Conservation (phyloP, 2,888 invertebrate species). For the Cheilosia scutellata region DNA sequence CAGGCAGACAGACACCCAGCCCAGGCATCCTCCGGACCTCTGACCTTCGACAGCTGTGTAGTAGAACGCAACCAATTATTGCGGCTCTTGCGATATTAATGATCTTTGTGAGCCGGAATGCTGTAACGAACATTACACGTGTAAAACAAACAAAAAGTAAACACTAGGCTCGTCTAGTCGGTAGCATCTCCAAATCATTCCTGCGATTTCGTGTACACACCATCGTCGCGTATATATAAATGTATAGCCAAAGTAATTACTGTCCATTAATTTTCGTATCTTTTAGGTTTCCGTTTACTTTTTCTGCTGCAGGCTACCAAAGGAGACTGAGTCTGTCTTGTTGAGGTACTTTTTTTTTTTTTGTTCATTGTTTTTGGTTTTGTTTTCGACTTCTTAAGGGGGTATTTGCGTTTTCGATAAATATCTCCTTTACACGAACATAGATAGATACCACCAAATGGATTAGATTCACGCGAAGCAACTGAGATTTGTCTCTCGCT, state of each 20-base stretch:
- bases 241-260: slow-evolving; percentile 52
- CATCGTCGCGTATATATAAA: not conserved
- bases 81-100: slow-evolving; percentile 61
- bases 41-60: slow-evolving; percentile 60
- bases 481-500: slow-evolving; percentile 57
- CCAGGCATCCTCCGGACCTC: slow-evolving; percentile 16
- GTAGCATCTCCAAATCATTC: slow-evolving; percentile 35
- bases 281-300: slow-evolving; percentile 31
- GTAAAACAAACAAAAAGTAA: slow-evolving; percentile 66
- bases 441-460: slow-evolving; percentile 64
- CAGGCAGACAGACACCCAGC: not conserved
- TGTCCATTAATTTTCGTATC: slow-evolving; percentile 70
- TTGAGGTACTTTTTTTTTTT: slow-evolving; percentile 13
- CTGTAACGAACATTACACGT: slow-evolving; percentile 62
- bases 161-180: slow-evolving; percentile 35
- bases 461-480: slow-evolving; percentile 73
- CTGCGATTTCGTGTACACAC: slow-evolving; percentile 37
- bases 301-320: not conserved
- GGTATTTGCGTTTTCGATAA: slow-evolving; percentile 68
- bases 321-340: not conserved
- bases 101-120: slow-evolving; percentile 25
- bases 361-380: not conserved
- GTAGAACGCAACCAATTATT: slow-evolving; percentile 57
- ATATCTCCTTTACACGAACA: slow-evolving; percentile 71
- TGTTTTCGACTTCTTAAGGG: slow-evolving; percentile 35